These are phyloP conservation scores for Sinocyclocheilus anshuiensis DNA, from an alignment of 2,113 vertebrate genomes.

Conservation along the genomic window DNA sequence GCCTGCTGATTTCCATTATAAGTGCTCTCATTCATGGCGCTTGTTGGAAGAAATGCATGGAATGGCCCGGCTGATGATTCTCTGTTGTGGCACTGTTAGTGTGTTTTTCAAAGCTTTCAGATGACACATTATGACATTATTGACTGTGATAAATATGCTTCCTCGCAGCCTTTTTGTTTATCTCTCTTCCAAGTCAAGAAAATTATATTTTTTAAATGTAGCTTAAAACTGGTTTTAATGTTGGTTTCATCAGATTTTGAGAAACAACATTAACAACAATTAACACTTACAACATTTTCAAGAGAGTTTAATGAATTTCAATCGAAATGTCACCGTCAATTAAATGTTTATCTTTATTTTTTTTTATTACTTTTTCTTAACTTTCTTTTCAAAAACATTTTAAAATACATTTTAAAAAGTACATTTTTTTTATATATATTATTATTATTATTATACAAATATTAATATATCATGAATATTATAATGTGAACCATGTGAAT, in stretches of 20 bases:
- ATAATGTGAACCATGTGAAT: no score
- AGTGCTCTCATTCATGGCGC: constrained; percentile 42
- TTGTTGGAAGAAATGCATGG: constrained; percentile 45
- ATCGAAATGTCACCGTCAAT: background rate
- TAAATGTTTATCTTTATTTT: no score
- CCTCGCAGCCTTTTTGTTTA: constrained; percentile 49
- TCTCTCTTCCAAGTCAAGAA: constrained; percentile 58
- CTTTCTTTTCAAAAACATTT: no score
- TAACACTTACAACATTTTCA: background rate
- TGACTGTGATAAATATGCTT: constrained; percentile 30
- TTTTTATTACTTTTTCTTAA: no score
- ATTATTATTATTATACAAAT: no score
- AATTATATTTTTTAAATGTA: background rate
- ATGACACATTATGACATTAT: constrained; percentile 52
- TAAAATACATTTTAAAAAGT: no score
- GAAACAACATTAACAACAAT: background rate
- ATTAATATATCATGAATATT: no score
- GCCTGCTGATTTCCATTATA: constrained; percentile 56
- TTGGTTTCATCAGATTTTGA: background rate
- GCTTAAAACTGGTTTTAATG: background rate
- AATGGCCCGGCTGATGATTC: constrained; percentile 49
- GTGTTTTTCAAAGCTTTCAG: constrained; percentile 50
- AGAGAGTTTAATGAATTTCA: background rate
- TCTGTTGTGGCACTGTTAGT: constrained; percentile 50
- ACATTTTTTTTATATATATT: no score